A percentile compares a stretch with the other conserved stretches of the same genome.
Conservation (phyloP, 2,797 vertebrate genomes). For the Tarsius wallacei region DNA sequence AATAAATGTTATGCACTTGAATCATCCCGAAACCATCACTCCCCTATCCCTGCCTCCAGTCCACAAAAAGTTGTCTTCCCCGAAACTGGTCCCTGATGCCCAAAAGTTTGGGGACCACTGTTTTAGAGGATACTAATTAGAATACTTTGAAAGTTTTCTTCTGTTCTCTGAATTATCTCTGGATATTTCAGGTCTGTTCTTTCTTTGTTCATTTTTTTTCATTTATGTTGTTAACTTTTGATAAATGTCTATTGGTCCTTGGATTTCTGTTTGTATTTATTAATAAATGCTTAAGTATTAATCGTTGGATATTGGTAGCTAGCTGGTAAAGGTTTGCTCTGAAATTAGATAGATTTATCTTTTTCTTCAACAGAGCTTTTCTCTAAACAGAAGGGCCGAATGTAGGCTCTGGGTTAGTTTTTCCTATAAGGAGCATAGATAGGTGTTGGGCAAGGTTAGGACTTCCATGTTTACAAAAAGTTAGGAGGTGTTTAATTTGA, state of each 20-base stretch:
- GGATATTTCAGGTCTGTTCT: neutral
- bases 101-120: too few species aligned
- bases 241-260: neutral
- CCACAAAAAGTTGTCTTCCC: too few species aligned
- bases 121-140: neutral
- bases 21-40: too few species aligned
- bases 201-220: slow-evolving; percentile 25
- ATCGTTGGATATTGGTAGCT: neutral
- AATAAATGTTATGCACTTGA: too few species aligned
- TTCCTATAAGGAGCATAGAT: neutral
- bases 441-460: neutral
- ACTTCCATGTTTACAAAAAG: neutral
- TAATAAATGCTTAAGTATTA: slow-evolving; percentile 14
- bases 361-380: neutral
- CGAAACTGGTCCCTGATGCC: too few species aligned
- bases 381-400: neutral
- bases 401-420: neutral
- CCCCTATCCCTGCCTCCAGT: too few species aligned
- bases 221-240: slow-evolving; percentile 15
- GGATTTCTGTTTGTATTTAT: slow-evolving; percentile 15
- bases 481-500: slow-evolving; percentile 14
- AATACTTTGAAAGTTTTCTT: slow-evolving; percentile 1
- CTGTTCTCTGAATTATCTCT: neutral
- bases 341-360: neutral
- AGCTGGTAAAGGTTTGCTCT: neutral